Evolutionary conservation across 1,140 invertebrate genomes (phyloP).

Genomic region (Neodiprion pinetum): DNA sequence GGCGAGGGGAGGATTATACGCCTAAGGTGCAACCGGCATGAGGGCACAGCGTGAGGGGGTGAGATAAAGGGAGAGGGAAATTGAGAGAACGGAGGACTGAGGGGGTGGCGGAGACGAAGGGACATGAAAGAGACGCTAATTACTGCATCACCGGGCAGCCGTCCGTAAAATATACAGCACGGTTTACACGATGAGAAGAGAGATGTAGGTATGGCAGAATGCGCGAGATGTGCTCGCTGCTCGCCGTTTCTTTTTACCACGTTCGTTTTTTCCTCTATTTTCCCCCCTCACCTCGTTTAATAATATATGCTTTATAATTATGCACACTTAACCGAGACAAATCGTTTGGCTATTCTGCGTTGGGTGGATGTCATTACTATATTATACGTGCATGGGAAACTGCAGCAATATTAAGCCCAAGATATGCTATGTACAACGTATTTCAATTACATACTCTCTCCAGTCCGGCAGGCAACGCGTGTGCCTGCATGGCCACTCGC

Average conservation of each 20-base stretch:
- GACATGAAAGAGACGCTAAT: constrained; percentile 50
- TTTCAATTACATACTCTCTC: background rate
- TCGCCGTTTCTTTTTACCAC: no score
- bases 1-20: background rate
- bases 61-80: background rate
- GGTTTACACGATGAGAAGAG: background rate
- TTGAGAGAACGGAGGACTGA: background rate
- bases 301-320: constrained; percentile 1
- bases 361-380: no score
- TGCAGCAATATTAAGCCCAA: background rate
- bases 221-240: background rate
- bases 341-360: no score
- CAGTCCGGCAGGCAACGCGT: background rate
- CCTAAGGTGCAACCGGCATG: background rate
- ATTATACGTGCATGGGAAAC: background rate
- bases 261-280: background rate
- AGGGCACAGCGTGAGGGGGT: background rate
- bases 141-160: constrained; percentile 42
- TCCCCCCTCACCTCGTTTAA: background rate
- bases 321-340: background rate
- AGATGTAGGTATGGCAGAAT: background rate
- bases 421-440: background rate
- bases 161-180: constrained; percentile 36
- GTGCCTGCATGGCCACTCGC: background rate
- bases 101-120: constrained; percentile 32